Conservation (phyloP, 2,113 vertebrate genomes). For the Sorex araneus region DNA sequence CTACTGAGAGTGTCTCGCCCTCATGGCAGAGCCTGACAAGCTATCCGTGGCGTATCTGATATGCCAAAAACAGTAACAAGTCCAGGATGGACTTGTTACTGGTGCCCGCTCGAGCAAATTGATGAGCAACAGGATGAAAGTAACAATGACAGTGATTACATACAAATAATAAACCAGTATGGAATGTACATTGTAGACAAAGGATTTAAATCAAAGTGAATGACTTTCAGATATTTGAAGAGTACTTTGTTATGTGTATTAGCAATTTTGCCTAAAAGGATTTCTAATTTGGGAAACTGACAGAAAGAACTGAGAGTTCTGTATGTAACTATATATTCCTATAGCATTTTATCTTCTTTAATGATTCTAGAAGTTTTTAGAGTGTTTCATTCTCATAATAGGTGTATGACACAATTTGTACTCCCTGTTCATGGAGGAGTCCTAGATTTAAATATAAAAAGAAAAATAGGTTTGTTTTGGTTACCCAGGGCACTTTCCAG, state of each 20-base stretch:
- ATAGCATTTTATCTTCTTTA: neutral
- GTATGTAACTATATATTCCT: neutral
- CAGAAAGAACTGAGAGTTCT: slow-evolving; percentile 41
- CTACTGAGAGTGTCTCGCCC: no score
- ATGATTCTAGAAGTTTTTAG: slow-evolving; percentile 19
- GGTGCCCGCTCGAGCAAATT: no score
- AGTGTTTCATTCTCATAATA: slow-evolving; percentile 10
- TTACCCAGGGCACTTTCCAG: neutral
- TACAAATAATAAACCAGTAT: neutral
- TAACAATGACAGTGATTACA: neutral
- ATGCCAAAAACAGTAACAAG: no score
- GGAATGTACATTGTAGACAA: neutral
- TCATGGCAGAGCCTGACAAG: no score
- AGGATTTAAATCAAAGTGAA: slow-evolving; percentile 7
- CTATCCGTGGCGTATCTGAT: no score
- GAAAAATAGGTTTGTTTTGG: slow-evolving; percentile 30
- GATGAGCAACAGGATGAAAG: no score
- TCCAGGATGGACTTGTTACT: no score
- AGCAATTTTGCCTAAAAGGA: slow-evolving; percentile 43
- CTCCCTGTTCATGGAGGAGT: neutral
- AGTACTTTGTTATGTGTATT: slow-evolving; percentile 36
- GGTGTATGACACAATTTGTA: neutral
- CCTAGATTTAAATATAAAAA: neutral
- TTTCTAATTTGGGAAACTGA: slow-evolving; percentile 18
- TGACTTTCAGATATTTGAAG: neutral